Evolutionary conservation across 2,113 vertebrate genomes (phyloP), one percentile per base, ranked within the genome.

Genomic region (Amazona vittata): DNA sequence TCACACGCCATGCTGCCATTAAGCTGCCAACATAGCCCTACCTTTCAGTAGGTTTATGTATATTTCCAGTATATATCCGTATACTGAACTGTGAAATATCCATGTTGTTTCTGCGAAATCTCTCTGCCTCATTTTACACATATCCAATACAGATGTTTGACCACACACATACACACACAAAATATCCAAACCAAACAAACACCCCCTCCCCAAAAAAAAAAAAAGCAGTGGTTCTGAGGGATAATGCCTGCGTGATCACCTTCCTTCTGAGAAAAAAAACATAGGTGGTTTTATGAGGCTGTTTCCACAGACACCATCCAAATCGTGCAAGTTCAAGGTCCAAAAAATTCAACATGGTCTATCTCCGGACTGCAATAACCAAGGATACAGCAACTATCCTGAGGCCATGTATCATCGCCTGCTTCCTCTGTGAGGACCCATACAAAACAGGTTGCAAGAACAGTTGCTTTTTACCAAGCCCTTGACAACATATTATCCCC

Each of bases 141-240:
- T 70, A 62, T 20, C 6, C 1, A 5, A 11, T 53, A 15, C 15
- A 8, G 12, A 67, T 50, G 7, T 39, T 37, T 52, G 7, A 39
- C 7, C 4, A 43, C 33, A 49, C 4, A n/a, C 41, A 41, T 37
- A 37, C 39, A 41, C 39, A 50, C 18, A 21, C 31, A 14, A 5
- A 35, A 26, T 4, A 47, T 12, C 21, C 20, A 62, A 39, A 11
- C 22, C 11, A 25, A 6, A 0, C 7, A 4, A 26, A 1, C 44
- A 41, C 6, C 6, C 13, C 44, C 17, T 5, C 39, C 39, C 39
- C 39, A 12, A 41, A 41, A 20, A 24, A 49, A 50, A 22, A 53
- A 53, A 53, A 18, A 18, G n/a, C n/a, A 5, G 3, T 15, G 8
- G 43, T 91, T 80, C 92, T 64, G 29, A 44, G 53, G 24, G 5